These are phyloP conservation scores for Tragelaphus buxtoni DNA, from an alignment of 2,113 vertebrate species.

Conservation along the genomic window DNA sequence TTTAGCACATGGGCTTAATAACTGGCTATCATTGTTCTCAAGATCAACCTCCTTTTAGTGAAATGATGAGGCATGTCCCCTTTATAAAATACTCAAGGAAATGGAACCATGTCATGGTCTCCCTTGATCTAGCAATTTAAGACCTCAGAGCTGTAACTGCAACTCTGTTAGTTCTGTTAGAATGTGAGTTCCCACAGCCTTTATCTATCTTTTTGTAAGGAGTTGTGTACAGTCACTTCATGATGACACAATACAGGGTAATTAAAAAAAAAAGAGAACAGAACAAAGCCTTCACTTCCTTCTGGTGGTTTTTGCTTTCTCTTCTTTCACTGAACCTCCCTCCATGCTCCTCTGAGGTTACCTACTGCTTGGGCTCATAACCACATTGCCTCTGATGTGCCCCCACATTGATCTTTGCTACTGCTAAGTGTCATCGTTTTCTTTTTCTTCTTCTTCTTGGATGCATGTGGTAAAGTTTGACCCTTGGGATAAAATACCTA, in stretches of 20 bases:
- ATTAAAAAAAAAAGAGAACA: not conserved
- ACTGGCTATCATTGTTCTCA: not conserved
- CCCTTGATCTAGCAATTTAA: not conserved
- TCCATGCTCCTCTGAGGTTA: not conserved
- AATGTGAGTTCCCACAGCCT: not conserved
- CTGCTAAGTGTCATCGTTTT: not conserved
- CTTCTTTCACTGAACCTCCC: not conserved
- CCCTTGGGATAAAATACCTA: not conserved
- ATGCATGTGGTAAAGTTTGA: not conserved
- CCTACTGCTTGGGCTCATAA: not conserved
- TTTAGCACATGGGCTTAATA: not conserved
- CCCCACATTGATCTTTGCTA: not conserved
- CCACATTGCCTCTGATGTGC: not conserved
- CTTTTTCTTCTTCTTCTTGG: not conserved
- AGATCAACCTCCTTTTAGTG: not conserved
- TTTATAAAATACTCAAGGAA: not conserved
- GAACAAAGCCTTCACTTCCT: not conserved
- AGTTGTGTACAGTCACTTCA: not conserved
- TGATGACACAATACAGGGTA: not conserved
- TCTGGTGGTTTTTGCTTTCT: not conserved
- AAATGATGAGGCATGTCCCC: not conserved
- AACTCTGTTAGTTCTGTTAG: constrained; percentile 8
- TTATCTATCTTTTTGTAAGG: not conserved
- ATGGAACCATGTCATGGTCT: not conserved
- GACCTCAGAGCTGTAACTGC: not conserved